Evolutionary conservation across 2,797 vertebrate species (phyloP).

Genomic region (Pseudopleuronectes americanus): DNA sequence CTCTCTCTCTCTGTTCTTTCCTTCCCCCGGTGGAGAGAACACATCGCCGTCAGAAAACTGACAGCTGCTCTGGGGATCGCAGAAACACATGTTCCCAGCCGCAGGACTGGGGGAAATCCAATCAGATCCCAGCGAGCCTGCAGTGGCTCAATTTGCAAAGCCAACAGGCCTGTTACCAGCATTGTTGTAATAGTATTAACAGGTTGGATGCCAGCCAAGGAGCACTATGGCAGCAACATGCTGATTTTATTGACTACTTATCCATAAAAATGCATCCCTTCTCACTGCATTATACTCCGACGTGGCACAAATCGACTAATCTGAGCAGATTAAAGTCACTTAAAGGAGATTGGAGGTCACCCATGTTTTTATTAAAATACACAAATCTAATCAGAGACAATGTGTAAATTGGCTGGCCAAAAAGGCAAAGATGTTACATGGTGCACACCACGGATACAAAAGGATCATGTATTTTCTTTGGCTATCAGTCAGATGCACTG

Average conservation of each 20-base stretch:
- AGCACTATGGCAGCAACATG: constrained; percentile 71
- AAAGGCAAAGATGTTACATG: constrained; percentile 36
- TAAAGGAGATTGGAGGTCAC: constrained; percentile 74
- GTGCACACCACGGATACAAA: constrained; percentile 8
- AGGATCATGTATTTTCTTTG: constrained; percentile 16
- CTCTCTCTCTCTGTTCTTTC: constrained; percentile 39
- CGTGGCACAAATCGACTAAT: constrained; percentile 71
- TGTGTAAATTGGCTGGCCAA: constrained; percentile 66
- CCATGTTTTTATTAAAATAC: constrained; percentile 71
- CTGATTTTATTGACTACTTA: constrained; percentile 83
- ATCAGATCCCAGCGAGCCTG: constrained; percentile 74
- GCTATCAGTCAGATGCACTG: constrained; percentile 21
- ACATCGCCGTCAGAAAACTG: constrained; percentile 69
- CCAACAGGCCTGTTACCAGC: constrained; percentile 79
- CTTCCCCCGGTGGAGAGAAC: constrained; percentile 59
- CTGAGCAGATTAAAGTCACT: constrained; percentile 76
- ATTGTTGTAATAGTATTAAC: constrained; percentile 80
- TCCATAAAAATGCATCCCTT: constrained; percentile 78
- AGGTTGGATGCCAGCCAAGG: constrained; percentile 75
- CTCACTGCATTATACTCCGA: constrained; percentile 70
- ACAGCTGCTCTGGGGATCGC: constrained; percentile 80
- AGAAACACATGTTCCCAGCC: constrained; percentile 83
- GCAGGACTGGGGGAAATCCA: constrained; percentile 77
- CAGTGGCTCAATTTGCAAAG: constrained; percentile 78
- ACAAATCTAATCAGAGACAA: constrained; percentile 72